Evolutionary conservation across 2,888 invertebrate species (phyloP).

Genomic region (Leucophenga maculata): DNA sequence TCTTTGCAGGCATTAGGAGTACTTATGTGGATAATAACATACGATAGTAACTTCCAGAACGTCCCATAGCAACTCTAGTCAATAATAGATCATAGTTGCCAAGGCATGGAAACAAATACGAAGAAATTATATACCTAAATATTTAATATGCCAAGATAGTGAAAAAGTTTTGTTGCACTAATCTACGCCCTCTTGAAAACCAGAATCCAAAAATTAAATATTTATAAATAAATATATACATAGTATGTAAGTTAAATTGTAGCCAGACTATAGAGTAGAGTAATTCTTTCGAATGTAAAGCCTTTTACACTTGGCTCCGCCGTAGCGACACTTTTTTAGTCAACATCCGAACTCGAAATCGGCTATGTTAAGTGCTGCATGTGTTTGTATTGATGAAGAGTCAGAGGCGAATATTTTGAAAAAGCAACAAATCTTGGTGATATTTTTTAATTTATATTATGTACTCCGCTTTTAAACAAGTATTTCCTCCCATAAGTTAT

Average conservation of each 20-base stretch:
- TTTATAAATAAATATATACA: too few relatives aligned
- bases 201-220: too few relatives aligned
- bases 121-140: slow-evolving; percentile 23
- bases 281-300: too few relatives aligned
- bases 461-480: too few relatives aligned
- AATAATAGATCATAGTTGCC: slow-evolving; percentile 66
- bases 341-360: neutral
- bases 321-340: neutral
- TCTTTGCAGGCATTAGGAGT: slow-evolving; percentile 46
- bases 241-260: too few relatives aligned
- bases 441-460: slow-evolving; percentile 2
- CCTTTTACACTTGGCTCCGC: neutral
- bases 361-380: too few relatives aligned
- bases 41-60: slow-evolving; percentile 39
- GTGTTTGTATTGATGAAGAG: neutral
- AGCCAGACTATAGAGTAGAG: too few relatives aligned
- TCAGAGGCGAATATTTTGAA: neutral
- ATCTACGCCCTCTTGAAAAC: too few relatives aligned
- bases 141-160: too few relatives aligned
- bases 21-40: slow-evolving; percentile 47
- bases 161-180: too few relatives aligned
- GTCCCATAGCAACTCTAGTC: slow-evolving; percentile 70
- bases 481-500: too few relatives aligned
- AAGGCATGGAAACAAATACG: slow-evolving; percentile 31
- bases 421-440: slow-evolving; percentile 8